Evolutionary conservation across 1,140 invertebrate genomes (phyloP), one percentile per base, ranked within the genome.

Genomic region (Caenorhabditis remanei): DNA sequence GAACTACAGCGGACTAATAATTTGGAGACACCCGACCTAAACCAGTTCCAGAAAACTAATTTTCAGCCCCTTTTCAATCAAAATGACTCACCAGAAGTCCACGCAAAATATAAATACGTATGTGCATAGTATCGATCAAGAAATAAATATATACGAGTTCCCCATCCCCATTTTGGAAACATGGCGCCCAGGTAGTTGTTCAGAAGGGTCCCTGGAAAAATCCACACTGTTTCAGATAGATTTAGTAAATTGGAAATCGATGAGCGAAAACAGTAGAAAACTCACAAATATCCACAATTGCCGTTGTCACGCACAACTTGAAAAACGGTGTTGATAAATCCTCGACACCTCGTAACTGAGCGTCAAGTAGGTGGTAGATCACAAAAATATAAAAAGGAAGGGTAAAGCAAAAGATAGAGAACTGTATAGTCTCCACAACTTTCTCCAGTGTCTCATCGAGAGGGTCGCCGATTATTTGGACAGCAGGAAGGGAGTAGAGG

Each of bases 131-230:
- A 67, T 24, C 50, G 32, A 53, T 67, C 85, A 32, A 75, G 40
- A 55, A 50, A 55, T 19, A 75, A n/a, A 63, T 85, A 85, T 7
- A 85, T 4, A 7, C 63, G 19, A 14, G 85, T 53, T n/a, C 85
- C 63, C 63, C 63, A 75, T 75, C 85, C 85, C 85, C 85, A 85
- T 75, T 79, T 85, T 8, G 85, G 63, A 41, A 85, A 75, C 32
- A 75, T 67, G 7, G 85, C 85, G 8, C 85, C 85, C 2, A 85
- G 32, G 21, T 85, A 85, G 50, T 79, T 85, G 43, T 85, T 85
- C 43, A 85, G 24, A 6, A 85, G 50, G 21, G 85, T 85, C n/a
- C 63, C 85, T 85, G 48, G n/a, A 84, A 84, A 16, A 40, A 9
- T 58, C 7, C 21, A 21, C 43, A 46, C 4, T 48, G 48, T 19